Evolutionary conservation across 2,113 vertebrate species (phyloP).

Genomic region (Athene cunicularia): DNA sequence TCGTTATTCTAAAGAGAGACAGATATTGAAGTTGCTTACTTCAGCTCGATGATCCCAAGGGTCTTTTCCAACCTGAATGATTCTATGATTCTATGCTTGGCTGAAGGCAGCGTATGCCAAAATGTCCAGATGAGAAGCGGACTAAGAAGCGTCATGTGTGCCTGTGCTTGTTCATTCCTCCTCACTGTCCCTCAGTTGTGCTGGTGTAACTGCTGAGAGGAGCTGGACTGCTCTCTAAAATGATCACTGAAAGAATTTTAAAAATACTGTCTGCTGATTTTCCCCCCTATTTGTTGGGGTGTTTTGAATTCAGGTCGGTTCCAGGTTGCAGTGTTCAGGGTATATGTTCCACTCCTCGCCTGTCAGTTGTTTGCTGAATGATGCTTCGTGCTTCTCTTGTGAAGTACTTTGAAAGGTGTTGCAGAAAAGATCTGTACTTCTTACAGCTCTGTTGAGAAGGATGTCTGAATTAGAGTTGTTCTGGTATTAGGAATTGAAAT

Average conservation of each 20-base stretch:
- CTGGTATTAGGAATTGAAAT: background rate
- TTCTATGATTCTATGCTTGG: background rate
- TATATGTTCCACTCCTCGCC: background rate
- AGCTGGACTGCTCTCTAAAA: background rate
- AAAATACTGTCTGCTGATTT: background rate
- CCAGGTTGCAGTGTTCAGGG: fast-evolving
- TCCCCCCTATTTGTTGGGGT: background rate
- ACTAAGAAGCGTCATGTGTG: background rate
- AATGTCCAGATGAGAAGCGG: background rate
- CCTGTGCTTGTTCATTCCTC: background rate
- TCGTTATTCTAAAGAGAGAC: background rate
- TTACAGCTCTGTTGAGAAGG: background rate
- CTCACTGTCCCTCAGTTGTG: background rate
- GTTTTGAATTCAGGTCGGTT: background rate
- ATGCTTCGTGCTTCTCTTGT: background rate
- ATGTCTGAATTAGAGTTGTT: background rate
- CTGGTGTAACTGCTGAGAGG: background rate
- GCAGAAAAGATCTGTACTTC: background rate
- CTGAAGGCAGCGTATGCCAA: background rate
- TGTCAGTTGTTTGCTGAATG: background rate
- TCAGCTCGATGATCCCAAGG: no score
- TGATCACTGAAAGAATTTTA: background rate
- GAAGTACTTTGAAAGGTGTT: background rate
- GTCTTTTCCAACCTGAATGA: no score
- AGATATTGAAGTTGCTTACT: background rate